Percentiles rank a stretch among this genome's conserved stretches.
Conservation (phyloP, 2,888 invertebrate species). For the Myopa tessellatipennis region DNA sequence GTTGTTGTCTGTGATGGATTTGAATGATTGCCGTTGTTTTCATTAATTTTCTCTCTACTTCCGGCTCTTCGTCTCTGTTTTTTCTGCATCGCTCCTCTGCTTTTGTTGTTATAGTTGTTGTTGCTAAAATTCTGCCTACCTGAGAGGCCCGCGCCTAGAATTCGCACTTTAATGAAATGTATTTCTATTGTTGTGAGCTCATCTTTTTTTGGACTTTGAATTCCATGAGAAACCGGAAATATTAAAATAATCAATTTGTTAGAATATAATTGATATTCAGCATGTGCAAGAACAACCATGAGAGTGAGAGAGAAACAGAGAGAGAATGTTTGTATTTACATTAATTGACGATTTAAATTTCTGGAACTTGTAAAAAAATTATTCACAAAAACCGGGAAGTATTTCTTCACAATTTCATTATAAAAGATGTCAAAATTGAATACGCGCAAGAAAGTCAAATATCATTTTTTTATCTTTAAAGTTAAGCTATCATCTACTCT, state of each 20-base stretch:
- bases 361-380: too few relatives aligned
- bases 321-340: too few relatives aligned
- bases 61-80: neutral
- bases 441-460: too few relatives aligned
- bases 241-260: neutral
- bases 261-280: too few relatives aligned
- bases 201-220: neutral
- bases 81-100: conserved; percentile 13
- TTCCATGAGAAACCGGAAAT: conserved; percentile 22
- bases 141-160: neutral
- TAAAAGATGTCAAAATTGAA: too few relatives aligned
- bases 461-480: too few relatives aligned
- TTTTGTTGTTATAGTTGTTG: neutral
- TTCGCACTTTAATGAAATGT: neutral
- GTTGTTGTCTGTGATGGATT: neutral
- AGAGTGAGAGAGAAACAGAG: neutral
- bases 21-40: neutral
- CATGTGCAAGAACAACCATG: too few relatives aligned
- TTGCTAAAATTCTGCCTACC: neutral
- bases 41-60: too few relatives aligned
- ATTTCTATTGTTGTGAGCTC: neutral
- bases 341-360: too few relatives aligned
- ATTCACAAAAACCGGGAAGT: too few relatives aligned
- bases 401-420: neutral
- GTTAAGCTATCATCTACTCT: too few relatives aligned